Base-by-base conservation (phyloP, 2,113 vertebrate species). In the Chascanopsetta lugubris region DNA sequence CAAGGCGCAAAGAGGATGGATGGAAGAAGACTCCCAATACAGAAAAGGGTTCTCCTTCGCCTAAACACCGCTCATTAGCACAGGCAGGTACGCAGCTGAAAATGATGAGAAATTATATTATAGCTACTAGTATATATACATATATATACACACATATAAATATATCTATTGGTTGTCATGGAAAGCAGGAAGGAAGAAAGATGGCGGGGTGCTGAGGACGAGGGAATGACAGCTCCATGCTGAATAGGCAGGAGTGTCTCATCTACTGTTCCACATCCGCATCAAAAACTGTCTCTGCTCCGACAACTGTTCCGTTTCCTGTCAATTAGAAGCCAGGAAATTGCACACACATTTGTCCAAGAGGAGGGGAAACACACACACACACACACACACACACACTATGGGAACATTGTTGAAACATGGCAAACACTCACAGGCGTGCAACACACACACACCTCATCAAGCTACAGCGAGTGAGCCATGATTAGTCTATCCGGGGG, bases 51-150 rank as follows among this genome's bases (percentile, higher is more conserved):
- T 58, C 59, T 50, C 20, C 55, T 76, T 43, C 47, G 61, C 80
- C 80, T 88, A 84, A 88, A 89, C 80, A 77, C 54, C 10, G 30
- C 82, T 89, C 82, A 75, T 88, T 88, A 88, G 75, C 77, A 46
- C 74, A 42, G 74, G 58, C 53, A 69, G 72, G 82, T 75, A 70
- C 10, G 68, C 12, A 3, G 15, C 21, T 7, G 48, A 72, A 64
- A 54, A 42, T 9, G 46, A 43, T 42, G 21, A n/a, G n/a, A n/a
- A n/a, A n/a, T n/a, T n/a, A n/a, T n/a, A n/a, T n/a, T n/a, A n/a
- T n/a, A n/a, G n/a, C n/a, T n/a, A n/a, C n/a, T n/a, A n/a, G n/a
- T n/a, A n/a, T n/a, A n/a, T n/a, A n/a, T n/a, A n/a, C n/a, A n/a
- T n/a, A n/a, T n/a, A n/a, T n/a, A n/a, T n/a, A n/a, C n/a, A n/a